phyloP scores from a whole-genome alignment of 2,797 vertebrate genomes.

The Protonibea diacanthus region DNA sequence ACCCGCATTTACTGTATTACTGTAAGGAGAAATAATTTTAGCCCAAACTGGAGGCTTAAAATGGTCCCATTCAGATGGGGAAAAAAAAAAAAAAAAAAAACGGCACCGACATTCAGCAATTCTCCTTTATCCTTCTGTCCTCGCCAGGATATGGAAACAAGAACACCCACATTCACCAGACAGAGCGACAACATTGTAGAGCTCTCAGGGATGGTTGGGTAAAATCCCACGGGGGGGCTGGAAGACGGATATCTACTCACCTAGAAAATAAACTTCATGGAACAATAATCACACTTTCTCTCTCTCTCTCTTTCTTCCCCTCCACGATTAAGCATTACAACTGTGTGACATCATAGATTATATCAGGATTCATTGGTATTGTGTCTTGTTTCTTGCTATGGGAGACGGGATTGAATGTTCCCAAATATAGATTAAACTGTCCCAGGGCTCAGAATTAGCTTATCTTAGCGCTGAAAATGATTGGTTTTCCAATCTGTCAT shows the following conservation, averaged over 20 bases:
- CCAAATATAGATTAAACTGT: constrained; percentile 48
- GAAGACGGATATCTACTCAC: constrained; percentile 69
- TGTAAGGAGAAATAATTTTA: constrained; percentile 26
- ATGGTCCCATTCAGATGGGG: constrained; percentile 27
- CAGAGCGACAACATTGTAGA: constrained; percentile 37
- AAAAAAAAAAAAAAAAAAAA: not conserved
- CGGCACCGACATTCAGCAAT: constrained; percentile 13
- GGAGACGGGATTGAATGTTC: constrained; percentile 35
- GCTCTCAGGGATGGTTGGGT: constrained; percentile 33
- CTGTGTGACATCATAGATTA: constrained; percentile 56
- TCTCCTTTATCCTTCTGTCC: constrained; percentile 29
- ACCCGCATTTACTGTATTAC: constrained; percentile 9
- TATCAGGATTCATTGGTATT: constrained; percentile 38
- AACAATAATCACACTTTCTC: constrained; percentile 63
- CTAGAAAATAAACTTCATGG: constrained; percentile 75
- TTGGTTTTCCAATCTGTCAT: constrained; percentile 20
- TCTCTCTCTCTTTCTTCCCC: not conserved
- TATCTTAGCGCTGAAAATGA: constrained; percentile 24
- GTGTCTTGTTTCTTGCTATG: constrained; percentile 38
- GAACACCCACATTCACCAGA: constrained; percentile 46
- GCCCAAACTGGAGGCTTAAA: constrained; percentile 34
- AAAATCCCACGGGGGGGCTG: constrained; percentile 51
- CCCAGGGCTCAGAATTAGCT: constrained; percentile 11
- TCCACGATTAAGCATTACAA: constrained; percentile 56
- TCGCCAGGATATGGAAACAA: constrained; percentile 30